Conservation (phyloP, 2,888 invertebrate genomes). For the Flabesymbios commensalis region DNA sequence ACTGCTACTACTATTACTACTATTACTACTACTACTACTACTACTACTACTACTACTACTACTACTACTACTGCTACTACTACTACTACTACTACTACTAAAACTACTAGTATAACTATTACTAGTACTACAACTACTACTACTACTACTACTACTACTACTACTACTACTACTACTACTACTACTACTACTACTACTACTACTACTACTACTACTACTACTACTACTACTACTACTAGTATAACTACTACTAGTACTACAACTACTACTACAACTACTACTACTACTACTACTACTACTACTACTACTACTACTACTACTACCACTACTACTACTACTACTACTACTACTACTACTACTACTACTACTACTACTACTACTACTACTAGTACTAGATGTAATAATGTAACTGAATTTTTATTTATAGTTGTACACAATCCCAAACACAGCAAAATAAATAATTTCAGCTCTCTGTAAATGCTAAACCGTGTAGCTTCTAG, state of each 20-base stretch:
- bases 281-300: slow-evolving; percentile 14
- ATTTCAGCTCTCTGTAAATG: too few relatives aligned
- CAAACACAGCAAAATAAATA: too few relatives aligned
- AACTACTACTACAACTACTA: slow-evolving; percentile 12
- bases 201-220: slow-evolving; percentile 10
- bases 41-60: slow-evolving; percentile 19
- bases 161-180: slow-evolving; percentile 1
- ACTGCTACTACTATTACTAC: slow-evolving; percentile 8
- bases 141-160: background rate
- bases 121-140: background rate
- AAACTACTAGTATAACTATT: too few relatives aligned
- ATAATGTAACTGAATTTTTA: slow-evolving; percentile 13
- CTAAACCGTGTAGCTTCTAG: too few relatives aligned
- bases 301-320: slow-evolving; percentile 13
- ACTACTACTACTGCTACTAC: slow-evolving; percentile 18
- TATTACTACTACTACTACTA: slow-evolving; percentile 14
- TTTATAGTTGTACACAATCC: too few relatives aligned
- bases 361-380: slow-evolving; percentile 14
- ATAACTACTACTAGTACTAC: slow-evolving; percentile 11
- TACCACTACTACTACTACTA: slow-evolving; percentile 13
- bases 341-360: slow-evolving; percentile 13
- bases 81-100: slow-evolving; percentile 11
- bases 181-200: slow-evolving; percentile 8
- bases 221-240: slow-evolving; percentile 14
- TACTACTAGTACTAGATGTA: slow-evolving; percentile 15